A percentile compares a stretch with the other conserved stretches of the same genome.
Conservation (phyloP, 1,140 invertebrate species). For the Conopomorpha cramerella region DNA sequence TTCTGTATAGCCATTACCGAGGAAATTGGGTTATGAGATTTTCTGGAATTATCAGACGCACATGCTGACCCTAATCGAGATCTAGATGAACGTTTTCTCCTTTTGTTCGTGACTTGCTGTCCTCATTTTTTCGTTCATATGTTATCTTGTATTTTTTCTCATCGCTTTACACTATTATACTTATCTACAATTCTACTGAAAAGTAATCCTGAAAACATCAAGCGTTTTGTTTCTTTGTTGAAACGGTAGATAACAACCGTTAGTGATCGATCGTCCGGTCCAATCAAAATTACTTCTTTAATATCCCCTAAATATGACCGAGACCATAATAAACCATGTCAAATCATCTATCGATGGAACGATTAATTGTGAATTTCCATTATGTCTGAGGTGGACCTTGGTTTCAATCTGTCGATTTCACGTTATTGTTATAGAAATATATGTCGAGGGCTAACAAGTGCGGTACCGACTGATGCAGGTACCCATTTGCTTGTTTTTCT, state of each 20-base stretch:
- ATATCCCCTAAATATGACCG: no score
- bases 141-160: background rate
- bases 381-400: slow-evolving; percentile 27
- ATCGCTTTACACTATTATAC: background rate
- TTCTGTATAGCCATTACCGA: slow-evolving; percentile 23
- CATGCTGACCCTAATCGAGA: background rate
- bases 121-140: background rate
- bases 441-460: slow-evolving; percentile 53
- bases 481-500: no score
- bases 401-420: slow-evolving; percentile 40
- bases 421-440: slow-evolving; percentile 53
- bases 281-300: no score
- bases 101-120: background rate
- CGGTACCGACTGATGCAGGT: no score
- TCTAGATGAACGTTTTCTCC: background rate
- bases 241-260: background rate
- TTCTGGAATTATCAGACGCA: background rate
- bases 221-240: background rate
- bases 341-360: background rate
- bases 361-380: slow-evolving; percentile 14
- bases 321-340: no score
- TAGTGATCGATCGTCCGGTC: background rate
- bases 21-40: background rate
- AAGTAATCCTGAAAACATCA: background rate
- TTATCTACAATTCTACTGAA: background rate